Evolutionary conservation across 2,888 invertebrate species (phyloP), one percentile per base, ranked within the genome.

Genomic region (Polylopha cassiicola): DNA sequence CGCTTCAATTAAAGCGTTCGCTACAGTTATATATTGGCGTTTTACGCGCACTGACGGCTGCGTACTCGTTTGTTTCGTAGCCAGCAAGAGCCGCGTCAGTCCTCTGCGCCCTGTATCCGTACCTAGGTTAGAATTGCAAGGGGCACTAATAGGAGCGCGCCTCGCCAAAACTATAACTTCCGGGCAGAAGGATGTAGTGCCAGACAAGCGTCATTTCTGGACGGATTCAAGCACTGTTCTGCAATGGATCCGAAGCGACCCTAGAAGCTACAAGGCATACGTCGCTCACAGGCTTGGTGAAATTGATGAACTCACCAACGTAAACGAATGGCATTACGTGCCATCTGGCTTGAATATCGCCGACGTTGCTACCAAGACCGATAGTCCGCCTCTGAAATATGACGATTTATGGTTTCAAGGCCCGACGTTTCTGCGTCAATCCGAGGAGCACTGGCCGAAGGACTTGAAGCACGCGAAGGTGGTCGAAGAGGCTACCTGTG

Each of bases 1-100:
- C 24, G 55, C 55, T 8, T 52, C 56, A 16, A 32, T 43, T 10
- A 43, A 53, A 20, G 53, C 58, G 7, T 53, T 49, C 38, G 50
- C 55, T 4, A 39, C 58, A 2, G 52, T 51, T 7, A 47, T 47
- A 4, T 58, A 53, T 30, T 46, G 45, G 23, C 37, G 22, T 4
- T 22, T 22, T 22, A 22, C 9, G 4, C 22, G 22, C 22, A 10
- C 8, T 1, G 22, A 22, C 9, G 22, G 22, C 2, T 22, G 22
- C 22, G 22, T 20, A 3, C 22, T 22, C 10, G 5, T 22, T 8
- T 22, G 22, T 5, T 5, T 9, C 3, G 9, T 5, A 22, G 9
- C n/a, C 2, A 24, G 24, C 4, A 24, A 24, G 14, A 24, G 24
- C 4, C 24, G 24, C 1, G 24, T 24, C 3, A 24, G 13, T 2